A percentile compares a stretch with the other conserved stretches of the same genome.
Conservation (phyloP, 2,113 vertebrate species). For the Synodontis membranacea region DNA sequence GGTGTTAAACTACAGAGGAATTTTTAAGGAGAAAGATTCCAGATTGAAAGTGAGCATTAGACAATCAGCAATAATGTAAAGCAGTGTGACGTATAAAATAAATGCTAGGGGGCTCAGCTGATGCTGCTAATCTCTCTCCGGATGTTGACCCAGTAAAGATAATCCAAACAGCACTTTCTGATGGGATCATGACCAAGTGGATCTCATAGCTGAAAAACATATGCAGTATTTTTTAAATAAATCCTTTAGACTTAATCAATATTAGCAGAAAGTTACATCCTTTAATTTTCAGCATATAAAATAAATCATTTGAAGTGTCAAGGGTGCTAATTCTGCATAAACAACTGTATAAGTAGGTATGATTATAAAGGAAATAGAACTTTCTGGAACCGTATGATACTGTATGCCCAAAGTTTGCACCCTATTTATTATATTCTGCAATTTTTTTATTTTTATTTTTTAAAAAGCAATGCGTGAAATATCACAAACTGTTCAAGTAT, state of each 20-base stretch:
- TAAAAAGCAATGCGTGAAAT: not conserved
- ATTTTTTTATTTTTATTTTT: not conserved
- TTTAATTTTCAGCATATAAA: not conserved
- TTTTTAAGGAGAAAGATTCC: not conserved
- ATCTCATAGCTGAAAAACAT: not conserved
- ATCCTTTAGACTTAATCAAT: not conserved
- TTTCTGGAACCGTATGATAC: not conserved
- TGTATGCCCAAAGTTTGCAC: not conserved
- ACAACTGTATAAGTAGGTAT: not conserved
- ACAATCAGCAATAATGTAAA: not conserved
- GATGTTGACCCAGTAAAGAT: not conserved
- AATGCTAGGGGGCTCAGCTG: not conserved
- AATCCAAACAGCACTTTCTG: not conserved
- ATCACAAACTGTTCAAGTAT: not conserved
- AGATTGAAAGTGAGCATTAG: not conserved
- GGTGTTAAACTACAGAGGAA: not conserved
- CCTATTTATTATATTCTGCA: not conserved
- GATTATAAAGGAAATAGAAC: not conserved
- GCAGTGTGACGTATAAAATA: not conserved
- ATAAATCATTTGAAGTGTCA: not conserved
- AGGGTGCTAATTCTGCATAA: not conserved
- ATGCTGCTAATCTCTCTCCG: not conserved
- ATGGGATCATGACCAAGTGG: not conserved
- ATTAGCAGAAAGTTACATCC: not conserved
- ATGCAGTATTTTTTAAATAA: not conserved